Percentiles rank a stretch among this genome's conserved stretches.
These are phyloP conservation scores for Dolichomitus sp. DNA, from an alignment of 2,888 invertebrate genomes.

Conservation along the genomic window DNA sequence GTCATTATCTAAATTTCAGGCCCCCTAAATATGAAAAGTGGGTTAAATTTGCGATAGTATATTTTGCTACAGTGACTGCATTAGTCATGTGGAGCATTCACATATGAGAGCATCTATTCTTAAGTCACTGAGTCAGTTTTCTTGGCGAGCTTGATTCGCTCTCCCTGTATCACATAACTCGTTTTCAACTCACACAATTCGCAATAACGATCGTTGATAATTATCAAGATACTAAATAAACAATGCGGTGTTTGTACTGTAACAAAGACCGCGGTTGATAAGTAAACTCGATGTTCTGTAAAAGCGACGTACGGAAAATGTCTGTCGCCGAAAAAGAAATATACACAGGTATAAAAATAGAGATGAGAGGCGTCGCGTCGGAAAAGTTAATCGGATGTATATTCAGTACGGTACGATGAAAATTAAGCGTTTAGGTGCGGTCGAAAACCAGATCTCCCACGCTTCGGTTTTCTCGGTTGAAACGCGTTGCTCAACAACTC, in stretches of 20 bases:
- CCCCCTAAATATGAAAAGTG: neutral
- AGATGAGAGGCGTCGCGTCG: slow-evolving; percentile 26
- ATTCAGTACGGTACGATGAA: slow-evolving; percentile 46
- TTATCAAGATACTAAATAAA: slow-evolving; percentile 30
- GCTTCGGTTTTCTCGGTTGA: slow-evolving; percentile 67
- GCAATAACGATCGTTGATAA: slow-evolving; percentile 12
- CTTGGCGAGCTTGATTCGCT: slow-evolving; percentile 68
- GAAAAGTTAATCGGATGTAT: slow-evolving; percentile 55
- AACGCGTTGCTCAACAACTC: slow-evolving; percentile 65
- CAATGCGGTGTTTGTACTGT: slow-evolving; percentile 43
- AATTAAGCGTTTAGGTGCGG: slow-evolving; percentile 73
- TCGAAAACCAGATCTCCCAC: slow-evolving; percentile 80
- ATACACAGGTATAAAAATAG: slow-evolving; percentile 56
- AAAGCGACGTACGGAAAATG: slow-evolving; percentile 8
- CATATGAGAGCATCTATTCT: slow-evolving; percentile 73
- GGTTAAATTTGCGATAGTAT: slow-evolving; percentile 12
- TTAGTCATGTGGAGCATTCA: slow-evolving; percentile 51
- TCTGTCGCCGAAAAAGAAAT: slow-evolving; percentile 4
- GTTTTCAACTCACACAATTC: slow-evolving; percentile 26
- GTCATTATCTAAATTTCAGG: no score
- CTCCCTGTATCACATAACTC: slow-evolving; percentile 14
- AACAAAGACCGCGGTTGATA: slow-evolving; percentile 38
- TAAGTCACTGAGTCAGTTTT: slow-evolving; percentile 78
- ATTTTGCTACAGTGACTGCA: neutral
- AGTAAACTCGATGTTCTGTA: neutral